Evolutionary conservation across 1,140 invertebrate species (phyloP).

Genomic region (Hormaphis cornu): DNA sequence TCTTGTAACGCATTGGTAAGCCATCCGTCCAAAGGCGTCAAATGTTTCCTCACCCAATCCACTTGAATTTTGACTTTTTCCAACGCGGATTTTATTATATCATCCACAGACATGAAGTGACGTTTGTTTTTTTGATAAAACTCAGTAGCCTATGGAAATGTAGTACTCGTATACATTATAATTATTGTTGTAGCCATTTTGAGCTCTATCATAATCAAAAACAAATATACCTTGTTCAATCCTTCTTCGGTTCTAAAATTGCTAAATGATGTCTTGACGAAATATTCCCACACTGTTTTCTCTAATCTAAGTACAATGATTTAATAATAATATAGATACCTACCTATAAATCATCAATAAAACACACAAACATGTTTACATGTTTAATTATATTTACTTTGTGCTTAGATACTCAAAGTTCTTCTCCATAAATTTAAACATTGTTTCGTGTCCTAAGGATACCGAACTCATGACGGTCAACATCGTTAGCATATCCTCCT

Average conservation of each 20-base stretch:
- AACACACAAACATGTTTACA: background rate
- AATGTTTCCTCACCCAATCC: slow-evolving; percentile 36
- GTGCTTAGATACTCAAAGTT: slow-evolving; percentile 57
- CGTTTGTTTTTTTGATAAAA: slow-evolving; percentile 34
- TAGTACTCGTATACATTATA: background rate
- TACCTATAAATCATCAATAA: background rate
- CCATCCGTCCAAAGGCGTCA: slow-evolving; percentile 35
- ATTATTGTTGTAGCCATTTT: background rate
- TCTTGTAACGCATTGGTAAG: slow-evolving; percentile 34
- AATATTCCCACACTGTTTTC: slow-evolving; percentile 59
- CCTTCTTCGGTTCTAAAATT: slow-evolving; percentile 61
- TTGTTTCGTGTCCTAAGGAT: slow-evolving; percentile 54
- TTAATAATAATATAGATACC: background rate
- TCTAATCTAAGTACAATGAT: slow-evolving; percentile 47
- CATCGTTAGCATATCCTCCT: slow-evolving; percentile 60
- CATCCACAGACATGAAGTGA: slow-evolving; percentile 35
- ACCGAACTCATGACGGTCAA: slow-evolving; percentile 58
- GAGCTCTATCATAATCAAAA: background rate
- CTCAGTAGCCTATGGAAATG: slow-evolving; percentile 33
- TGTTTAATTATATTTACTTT: slow-evolving; percentile 45
- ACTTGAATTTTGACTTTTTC: slow-evolving; percentile 35
- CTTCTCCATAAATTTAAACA: slow-evolving; percentile 57
- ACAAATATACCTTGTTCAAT: slow-evolving; percentile 53
- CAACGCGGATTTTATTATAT: slow-evolving; percentile 35
- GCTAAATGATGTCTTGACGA: slow-evolving; percentile 58